Conservation (phyloP, 2,797 vertebrate genomes). For the Pangasius mekongensis region DNA sequence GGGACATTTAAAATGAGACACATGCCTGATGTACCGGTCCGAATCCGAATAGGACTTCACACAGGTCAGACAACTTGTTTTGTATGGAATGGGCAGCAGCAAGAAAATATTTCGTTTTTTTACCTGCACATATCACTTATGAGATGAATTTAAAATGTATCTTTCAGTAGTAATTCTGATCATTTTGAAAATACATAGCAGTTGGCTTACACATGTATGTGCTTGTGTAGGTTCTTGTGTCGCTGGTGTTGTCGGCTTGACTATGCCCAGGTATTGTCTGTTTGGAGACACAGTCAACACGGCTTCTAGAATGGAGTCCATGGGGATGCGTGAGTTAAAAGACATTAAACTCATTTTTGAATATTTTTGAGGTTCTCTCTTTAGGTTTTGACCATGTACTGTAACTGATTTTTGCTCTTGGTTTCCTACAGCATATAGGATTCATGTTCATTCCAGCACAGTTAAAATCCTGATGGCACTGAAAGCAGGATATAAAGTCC, state of each 20-base stretch:
- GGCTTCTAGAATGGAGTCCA: conserved; percentile 81
- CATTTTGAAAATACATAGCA: neutral
- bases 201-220: neutral
- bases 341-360: neutral
- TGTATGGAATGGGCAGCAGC: neutral
- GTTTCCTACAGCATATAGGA: conserved; percentile 80
- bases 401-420: neutral
- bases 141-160: neutral
- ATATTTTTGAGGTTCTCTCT: neutral
- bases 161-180: neutral
- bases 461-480: conserved; percentile 79
- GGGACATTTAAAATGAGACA: conserved; percentile 90
- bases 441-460: conserved; percentile 87
- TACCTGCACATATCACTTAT: neutral
- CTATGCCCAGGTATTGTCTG: conserved; percentile 82
- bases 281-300: conserved; percentile 82
- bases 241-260: conserved; percentile 80
- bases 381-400: neutral
- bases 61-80: conserved; percentile 74
- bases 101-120: neutral
- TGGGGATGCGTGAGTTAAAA: conserved; percentile 74
- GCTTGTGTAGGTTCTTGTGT: conserved; percentile 73
- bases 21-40: conserved; percentile 86
- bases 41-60: conserved; percentile 87
- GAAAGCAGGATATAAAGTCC: conserved; percentile 83